A percentile compares a stretch with the other conserved stretches of the same genome.
These are phyloP conservation scores for Hippocampus guttulatus DNA, from an alignment of 2,113 vertebrate genomes.

Conservation along the genomic window DNA sequence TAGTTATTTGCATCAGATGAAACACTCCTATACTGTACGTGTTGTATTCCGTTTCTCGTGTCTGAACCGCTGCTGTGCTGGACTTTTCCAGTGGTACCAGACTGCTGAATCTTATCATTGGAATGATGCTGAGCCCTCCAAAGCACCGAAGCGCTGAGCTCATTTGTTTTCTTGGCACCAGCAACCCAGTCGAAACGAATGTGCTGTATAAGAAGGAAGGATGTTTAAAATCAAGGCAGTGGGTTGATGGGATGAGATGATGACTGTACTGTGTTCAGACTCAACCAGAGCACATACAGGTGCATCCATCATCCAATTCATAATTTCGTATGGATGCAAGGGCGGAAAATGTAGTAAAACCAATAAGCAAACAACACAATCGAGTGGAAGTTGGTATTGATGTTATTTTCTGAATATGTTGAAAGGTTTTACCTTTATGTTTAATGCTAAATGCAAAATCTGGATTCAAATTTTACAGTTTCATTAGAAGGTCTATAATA, in stretches of 20 bases:
- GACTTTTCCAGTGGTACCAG: conserved; percentile 1
- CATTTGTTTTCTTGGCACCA: conserved; percentile 3
- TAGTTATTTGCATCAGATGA: background rate
- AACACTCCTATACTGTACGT: background rate
- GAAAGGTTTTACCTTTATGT: background rate
- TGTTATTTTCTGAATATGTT: background rate
- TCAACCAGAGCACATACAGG: too few relatives aligned
- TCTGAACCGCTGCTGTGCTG: background rate
- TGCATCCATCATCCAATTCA: background rate
- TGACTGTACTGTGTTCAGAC: background rate
- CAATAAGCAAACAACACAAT: background rate
- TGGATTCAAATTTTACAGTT: background rate
- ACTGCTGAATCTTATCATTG: conserved; percentile 11
- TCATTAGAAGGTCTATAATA: too few relatives aligned
- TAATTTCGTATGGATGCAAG: background rate
- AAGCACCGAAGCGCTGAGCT: conserved; percentile 4
- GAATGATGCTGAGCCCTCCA: conserved; percentile 8
- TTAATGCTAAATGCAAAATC: background rate
- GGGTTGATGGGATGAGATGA: background rate
- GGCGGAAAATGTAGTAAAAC: background rate
- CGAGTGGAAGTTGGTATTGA: background rate
- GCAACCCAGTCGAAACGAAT: background rate
- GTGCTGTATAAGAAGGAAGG: background rate
- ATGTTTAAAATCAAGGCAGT: background rate
- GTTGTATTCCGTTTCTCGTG: background rate